Conservation (phyloP, 2,888 invertebrate species). For the Rhingia rostrata region DNA sequence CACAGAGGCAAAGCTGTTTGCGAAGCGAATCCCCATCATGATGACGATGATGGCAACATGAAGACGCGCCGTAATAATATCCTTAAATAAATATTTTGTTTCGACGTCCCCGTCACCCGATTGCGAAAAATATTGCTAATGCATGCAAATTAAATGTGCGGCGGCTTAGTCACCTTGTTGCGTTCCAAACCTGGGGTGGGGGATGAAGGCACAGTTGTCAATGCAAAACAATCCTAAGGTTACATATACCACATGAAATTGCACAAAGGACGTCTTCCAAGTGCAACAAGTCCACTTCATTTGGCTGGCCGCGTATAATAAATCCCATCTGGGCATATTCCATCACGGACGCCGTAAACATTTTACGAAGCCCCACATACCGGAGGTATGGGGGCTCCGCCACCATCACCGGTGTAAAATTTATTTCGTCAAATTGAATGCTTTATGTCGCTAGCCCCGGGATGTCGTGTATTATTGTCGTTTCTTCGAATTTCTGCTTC, state of each 20-base stretch:
- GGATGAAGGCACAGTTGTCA: constrained; percentile 25
- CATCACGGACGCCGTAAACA: constrained; percentile 53
- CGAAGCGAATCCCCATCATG: constrained; percentile 17
- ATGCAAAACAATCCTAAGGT: constrained; percentile 26
- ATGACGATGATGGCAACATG: not conserved
- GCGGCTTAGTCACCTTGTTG: constrained; percentile 67
- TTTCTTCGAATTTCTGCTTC: constrained; percentile 50
- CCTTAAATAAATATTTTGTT: constrained; percentile 78
- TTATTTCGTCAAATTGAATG: constrained; percentile 74
- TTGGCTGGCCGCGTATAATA: constrained; percentile 43
- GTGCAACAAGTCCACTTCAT: constrained; percentile 65
- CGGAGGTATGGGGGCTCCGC: not conserved
- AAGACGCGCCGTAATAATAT: constrained; percentile 76
- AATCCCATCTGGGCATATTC: constrained; percentile 58
- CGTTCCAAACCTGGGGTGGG: constrained; percentile 28
- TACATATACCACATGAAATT: constrained; percentile 6
- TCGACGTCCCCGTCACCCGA: constrained; percentile 69
- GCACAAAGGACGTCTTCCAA: constrained; percentile 11
- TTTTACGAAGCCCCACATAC: not conserved
- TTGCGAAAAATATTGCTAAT: constrained; percentile 80
- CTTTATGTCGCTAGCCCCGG: constrained; percentile 62
- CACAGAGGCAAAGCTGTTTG: constrained; percentile 27
- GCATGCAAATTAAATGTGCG: constrained; percentile 81
- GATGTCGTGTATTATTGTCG: constrained; percentile 70
- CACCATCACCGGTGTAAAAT: constrained; percentile 49